Evolutionary conservation across 2,797 vertebrate genomes (phyloP).

Genomic region (Tarsius wallacei): DNA sequence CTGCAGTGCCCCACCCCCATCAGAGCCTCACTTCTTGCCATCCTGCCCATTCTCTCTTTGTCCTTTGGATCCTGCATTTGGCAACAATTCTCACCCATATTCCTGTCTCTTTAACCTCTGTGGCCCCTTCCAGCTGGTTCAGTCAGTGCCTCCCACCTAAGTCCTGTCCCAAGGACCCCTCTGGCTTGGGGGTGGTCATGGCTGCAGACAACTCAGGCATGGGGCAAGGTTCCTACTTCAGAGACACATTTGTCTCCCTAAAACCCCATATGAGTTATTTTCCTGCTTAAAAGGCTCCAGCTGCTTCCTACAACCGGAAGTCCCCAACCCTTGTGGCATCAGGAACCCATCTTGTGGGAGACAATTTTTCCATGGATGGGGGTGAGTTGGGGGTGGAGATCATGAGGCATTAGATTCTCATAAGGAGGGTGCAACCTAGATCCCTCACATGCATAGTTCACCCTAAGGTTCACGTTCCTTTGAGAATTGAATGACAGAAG

Average conservation of each 20-base stretch:
- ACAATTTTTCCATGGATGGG: too few species aligned
- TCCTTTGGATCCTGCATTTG: background rate
- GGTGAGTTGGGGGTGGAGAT: too few species aligned
- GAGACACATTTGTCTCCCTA: background rate
- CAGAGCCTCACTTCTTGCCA: too few species aligned
- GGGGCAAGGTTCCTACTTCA: background rate
- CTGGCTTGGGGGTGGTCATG: background rate
- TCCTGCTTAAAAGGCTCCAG: background rate
- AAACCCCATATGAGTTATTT: fast-evolving
- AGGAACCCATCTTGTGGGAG: too few species aligned
- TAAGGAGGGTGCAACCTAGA: too few species aligned
- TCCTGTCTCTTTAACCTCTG: background rate
- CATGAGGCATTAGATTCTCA: too few species aligned
- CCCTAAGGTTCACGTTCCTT: too few species aligned
- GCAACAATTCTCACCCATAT: background rate
- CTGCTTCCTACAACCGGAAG: background rate
- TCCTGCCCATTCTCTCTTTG: fast-evolving
- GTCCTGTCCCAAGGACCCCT: too few species aligned
- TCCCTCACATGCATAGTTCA: too few species aligned
- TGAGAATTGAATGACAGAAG: too few species aligned
- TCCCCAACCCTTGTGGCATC: too few species aligned
- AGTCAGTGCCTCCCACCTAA: background rate
- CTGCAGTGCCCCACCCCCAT: too few species aligned
- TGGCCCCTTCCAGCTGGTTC: background rate
- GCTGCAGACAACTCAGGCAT: background rate